A percentile compares a stretch with the other conserved stretches of the same genome.
These are phyloP conservation scores for Dryobates pubescens DNA, from an alignment of 2,797 vertebrate genomes.

Conservation along the genomic window DNA sequence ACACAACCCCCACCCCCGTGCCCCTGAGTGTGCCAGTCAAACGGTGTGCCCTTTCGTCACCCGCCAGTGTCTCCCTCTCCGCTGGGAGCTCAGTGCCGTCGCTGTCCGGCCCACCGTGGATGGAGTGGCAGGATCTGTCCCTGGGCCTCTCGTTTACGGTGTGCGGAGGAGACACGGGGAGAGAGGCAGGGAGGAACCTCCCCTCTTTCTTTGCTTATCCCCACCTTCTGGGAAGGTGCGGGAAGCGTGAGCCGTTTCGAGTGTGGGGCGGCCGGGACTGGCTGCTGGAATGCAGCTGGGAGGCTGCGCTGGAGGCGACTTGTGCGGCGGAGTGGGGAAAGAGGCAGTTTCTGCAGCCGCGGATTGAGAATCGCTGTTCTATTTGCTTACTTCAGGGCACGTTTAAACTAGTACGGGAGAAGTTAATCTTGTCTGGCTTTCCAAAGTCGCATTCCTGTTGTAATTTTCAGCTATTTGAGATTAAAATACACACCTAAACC, in stretches of 20 bases:
- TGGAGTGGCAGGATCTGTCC: not conserved
- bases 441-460: no score
- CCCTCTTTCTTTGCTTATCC: no score
- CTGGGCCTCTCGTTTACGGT: not conserved
- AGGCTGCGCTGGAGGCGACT: not conserved
- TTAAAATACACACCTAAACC: no score
- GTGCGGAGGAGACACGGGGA: not conserved
- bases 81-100: not conserved
- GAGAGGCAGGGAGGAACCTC: not conserved
- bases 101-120: not conserved
- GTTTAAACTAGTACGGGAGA: no score
- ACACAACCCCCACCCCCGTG: not conserved
- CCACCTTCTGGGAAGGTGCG: not conserved
- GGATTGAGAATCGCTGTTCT: no score
- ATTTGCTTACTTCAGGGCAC: no score
- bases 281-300: no score
- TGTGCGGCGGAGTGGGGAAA: rapidly evolving
- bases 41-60: rapidly evolving
- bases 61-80: not conserved
- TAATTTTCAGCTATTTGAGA: no score
- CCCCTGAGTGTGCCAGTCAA: not conserved
- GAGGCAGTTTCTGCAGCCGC: not conserved
- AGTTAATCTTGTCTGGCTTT: no score
- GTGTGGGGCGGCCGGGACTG: not conserved
- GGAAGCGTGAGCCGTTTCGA: not conserved